Percentiles rank a stretch among this genome's conserved stretches.
These are phyloP conservation scores for Corydoras sp. DNA, from an alignment of 2,113 vertebrate species.

Conservation along the genomic window DNA sequence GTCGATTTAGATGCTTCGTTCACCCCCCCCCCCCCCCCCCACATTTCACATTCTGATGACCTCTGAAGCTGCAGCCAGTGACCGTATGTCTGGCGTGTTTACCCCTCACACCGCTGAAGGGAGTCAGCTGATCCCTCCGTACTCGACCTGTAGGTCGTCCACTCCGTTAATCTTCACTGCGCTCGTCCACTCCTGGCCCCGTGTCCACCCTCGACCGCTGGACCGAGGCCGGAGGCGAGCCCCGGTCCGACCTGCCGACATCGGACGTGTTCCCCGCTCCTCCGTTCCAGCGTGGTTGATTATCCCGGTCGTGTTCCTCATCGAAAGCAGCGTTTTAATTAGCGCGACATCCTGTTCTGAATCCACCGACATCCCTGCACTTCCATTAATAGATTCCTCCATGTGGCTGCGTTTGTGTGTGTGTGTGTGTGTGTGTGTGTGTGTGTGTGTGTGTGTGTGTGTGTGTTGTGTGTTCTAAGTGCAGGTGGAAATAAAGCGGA, in stretches of 20 bases:
- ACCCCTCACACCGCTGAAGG: background rate
- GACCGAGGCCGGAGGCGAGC: background rate
- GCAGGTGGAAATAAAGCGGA: background rate
- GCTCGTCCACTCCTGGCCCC: background rate
- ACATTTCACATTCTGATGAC: no score
- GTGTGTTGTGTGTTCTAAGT: background rate
- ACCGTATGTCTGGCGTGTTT: background rate
- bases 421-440: background rate
- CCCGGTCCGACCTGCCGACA: background rate
- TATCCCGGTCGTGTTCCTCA: background rate
- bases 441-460: no score
- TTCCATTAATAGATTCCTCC: background rate
- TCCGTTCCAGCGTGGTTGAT: background rate
- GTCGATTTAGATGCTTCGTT: no score
- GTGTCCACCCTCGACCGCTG: background rate
- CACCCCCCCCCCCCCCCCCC: accelerated
- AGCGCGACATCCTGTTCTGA: background rate
- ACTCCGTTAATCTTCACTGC: conserved; percentile 36
- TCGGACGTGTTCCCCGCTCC: background rate
- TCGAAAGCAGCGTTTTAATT: conserved; percentile 9
- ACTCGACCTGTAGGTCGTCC: conserved; percentile 17
- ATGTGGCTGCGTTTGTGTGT: no score
- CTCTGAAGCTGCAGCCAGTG: background rate
- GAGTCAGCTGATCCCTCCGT: conserved; percentile 15
- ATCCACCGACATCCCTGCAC: no score